These are phyloP conservation scores for Xenentodon cancila DNA, from an alignment of 2,797 vertebrate genomes.

Conservation along the genomic window DNA sequence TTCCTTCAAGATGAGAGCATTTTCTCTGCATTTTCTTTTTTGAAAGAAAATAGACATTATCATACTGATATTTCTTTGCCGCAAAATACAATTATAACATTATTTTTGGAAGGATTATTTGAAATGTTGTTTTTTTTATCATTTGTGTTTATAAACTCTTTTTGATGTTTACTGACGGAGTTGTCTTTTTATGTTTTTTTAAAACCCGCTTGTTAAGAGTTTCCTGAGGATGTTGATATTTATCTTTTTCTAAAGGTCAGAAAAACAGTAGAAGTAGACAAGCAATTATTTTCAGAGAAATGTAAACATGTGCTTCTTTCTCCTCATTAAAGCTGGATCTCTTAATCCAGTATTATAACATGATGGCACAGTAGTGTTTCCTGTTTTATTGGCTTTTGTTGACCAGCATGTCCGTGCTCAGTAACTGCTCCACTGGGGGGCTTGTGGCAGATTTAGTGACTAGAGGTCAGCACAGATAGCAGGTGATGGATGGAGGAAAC, in stretches of 20 bases:
- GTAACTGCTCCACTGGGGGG: constrained; percentile 15
- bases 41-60: too few species aligned
- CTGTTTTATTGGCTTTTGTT: constrained; percentile 36
- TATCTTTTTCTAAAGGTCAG: not conserved
- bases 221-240: not conserved
- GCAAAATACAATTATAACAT: too few species aligned
- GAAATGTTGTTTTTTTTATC: not conserved
- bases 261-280: not conserved
- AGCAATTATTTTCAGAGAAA: not conserved
- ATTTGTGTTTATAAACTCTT: not conserved
- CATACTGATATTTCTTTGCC: too few species aligned
- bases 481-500: constrained; percentile 74
- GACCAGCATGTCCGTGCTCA: constrained; percentile 26
- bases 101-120: not conserved
- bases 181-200: not conserved
- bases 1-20: too few species aligned
- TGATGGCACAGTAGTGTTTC: constrained; percentile 10
- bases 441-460: constrained; percentile 64
- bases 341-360: not conserved
- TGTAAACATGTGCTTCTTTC: not conserved
- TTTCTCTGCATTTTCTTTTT: too few species aligned
- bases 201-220: not conserved
- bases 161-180: too few species aligned
- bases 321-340: not conserved
- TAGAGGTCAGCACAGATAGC: constrained; percentile 38